These are phyloP conservation scores for Morpho achilles DNA, from an alignment of 2,888 invertebrate genomes.

Conservation along the genomic window DNA sequence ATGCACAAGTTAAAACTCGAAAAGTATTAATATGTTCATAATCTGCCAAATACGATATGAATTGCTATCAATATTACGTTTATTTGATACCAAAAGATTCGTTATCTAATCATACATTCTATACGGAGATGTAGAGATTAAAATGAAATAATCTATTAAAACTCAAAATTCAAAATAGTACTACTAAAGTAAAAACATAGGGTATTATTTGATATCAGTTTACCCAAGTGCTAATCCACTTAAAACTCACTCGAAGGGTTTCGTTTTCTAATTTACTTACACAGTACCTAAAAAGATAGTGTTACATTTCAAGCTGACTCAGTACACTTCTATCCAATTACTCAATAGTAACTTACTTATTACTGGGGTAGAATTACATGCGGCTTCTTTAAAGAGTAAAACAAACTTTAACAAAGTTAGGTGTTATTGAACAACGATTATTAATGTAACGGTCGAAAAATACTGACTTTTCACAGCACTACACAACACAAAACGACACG, in stretches of 20 bases:
- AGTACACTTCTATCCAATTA: conserved; percentile 25
- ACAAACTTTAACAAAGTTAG: not conserved
- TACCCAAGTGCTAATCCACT: conserved; percentile 23
- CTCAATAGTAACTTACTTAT: conserved; percentile 24
- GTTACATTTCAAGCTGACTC: conserved; percentile 8
- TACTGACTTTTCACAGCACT: conserved; percentile 3
- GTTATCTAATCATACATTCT: conserved; percentile 1
- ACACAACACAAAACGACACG: not conserved
- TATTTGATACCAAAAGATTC: too few species aligned
- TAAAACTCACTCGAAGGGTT: conserved; percentile 24
- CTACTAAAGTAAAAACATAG: not conserved
- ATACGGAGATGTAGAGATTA: not conserved
- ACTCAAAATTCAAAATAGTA: not conserved
- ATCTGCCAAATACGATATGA: too few species aligned
- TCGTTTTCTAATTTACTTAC: conserved; percentile 27
- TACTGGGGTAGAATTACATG: conserved; percentile 12
- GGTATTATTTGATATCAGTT: conserved; percentile 12
- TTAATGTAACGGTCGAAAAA: conserved; percentile 18
- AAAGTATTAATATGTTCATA: too few species aligned
- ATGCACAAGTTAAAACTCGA: too few species aligned
- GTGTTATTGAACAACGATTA: conserved; percentile 2
- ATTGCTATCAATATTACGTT: not conserved
- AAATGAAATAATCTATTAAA: not conserved
- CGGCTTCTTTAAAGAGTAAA: not conserved
- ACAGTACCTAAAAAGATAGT: conserved; percentile 12